These are phyloP conservation scores for Halichoeres trimaculatus DNA, from an alignment of 2,113 vertebrate genomes.

Conservation along the genomic window DNA sequence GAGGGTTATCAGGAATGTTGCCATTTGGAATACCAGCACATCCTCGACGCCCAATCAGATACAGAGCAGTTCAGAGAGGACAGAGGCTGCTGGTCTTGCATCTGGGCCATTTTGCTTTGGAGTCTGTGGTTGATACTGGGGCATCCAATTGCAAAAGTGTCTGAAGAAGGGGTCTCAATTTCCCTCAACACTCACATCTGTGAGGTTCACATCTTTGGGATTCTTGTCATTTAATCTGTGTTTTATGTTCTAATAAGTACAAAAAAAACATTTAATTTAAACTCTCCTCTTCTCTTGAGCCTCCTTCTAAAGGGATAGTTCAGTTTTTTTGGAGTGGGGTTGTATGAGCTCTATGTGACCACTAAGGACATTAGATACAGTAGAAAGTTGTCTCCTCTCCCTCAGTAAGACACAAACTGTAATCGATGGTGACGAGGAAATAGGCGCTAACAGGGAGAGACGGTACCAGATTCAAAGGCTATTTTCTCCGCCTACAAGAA, in stretches of 20 bases:
- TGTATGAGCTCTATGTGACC: no score
- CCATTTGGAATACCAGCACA: constrained; percentile 51
- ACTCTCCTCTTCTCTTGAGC: no score
- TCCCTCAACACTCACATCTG: constrained; percentile 14
- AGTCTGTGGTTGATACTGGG: constrained; percentile 53
- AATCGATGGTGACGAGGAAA: no score
- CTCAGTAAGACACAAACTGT: no score
- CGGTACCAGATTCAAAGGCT: no score
- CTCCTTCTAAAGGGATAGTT: no score
- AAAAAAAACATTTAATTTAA: not conserved
- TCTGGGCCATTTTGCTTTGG: constrained; percentile 20
- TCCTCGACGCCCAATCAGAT: constrained; percentile 45
- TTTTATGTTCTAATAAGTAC: constrained; percentile 1
- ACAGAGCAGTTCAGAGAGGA: constrained; percentile 13
- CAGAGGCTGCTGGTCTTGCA: constrained; percentile 34
- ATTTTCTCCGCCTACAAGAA: no score
- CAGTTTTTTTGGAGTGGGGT: no score
- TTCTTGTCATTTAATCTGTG: not conserved
- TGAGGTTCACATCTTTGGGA: not conserved
- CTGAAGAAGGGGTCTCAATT: constrained; percentile 20
- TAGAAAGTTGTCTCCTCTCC: no score
- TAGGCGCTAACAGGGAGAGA: no score
- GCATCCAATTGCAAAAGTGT: constrained; percentile 20
- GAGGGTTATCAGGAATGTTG: constrained; percentile 46
- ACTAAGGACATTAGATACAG: no score